A percentile compares a stretch with the other conserved stretches of the same genome.
Evolutionary conservation across 2,888 invertebrate species (phyloP).

Genomic region (Cerastis leucographa): DNA sequence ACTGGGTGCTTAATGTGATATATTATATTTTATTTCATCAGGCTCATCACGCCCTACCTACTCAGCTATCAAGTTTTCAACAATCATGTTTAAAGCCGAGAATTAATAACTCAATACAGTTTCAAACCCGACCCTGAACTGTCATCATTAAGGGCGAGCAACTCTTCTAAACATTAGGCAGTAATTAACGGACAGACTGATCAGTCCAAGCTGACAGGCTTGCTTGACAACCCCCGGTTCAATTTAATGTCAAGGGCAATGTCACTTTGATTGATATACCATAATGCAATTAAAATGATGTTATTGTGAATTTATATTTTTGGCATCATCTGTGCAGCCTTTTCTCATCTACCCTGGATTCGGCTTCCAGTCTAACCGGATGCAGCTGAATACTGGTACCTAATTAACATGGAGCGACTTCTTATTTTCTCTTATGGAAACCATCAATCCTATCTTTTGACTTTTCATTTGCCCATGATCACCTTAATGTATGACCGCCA

Average conservation of each 20-base stretch:
- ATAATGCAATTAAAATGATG: not conserved
- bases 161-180: slow-evolving; percentile 49
- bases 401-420: not conserved
- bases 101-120: slow-evolving; percentile 23
- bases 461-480: too few species aligned
- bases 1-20: too few species aligned
- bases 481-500: not conserved
- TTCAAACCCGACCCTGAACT: slow-evolving; percentile 60
- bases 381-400: not conserved
- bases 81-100: not conserved
- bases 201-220: slow-evolving; percentile 51
- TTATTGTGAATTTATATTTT: slow-evolving; percentile 1
- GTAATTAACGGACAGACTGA: slow-evolving; percentile 51
- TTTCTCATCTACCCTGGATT: not conserved
- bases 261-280: slow-evolving; percentile 34
- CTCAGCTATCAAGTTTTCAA: not conserved
- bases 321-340: not conserved
- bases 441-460: not conserved
- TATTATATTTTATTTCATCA: too few species aligned
- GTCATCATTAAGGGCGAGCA: slow-evolving; percentile 59
- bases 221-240: slow-evolving; percentile 43
- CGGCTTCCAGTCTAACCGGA: not conserved
- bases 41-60: not conserved
- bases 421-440: not conserved
- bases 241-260: slow-evolving; percentile 61